Evolutionary conservation across 2,888 invertebrate species (phyloP).

Genomic region (Xanthia togata): DNA sequence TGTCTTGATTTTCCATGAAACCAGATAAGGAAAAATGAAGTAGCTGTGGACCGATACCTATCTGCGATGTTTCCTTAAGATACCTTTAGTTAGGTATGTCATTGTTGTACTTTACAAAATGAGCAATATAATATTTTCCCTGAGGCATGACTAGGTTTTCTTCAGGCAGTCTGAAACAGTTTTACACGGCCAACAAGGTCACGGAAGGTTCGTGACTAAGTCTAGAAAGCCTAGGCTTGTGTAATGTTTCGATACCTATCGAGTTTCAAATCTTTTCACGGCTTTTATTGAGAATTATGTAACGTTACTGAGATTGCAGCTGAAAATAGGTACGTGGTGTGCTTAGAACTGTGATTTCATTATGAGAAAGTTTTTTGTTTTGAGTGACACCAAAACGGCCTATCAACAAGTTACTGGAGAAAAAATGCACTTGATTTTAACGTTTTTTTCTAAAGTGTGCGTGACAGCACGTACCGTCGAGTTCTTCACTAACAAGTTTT

Average conservation of each 20-base stretch:
- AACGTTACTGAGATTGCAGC: slow-evolving; percentile 62
- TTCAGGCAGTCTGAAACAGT: slow-evolving; percentile 67
- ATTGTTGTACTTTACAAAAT: slow-evolving; percentile 29
- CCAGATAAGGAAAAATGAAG: slow-evolving; percentile 53
- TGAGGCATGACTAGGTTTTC: slow-evolving; percentile 49
- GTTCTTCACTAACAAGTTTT: slow-evolving; percentile 47
- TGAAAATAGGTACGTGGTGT: slow-evolving; percentile 40
- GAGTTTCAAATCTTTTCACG: slow-evolving; percentile 73
- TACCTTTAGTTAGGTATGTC: slow-evolving; percentile 20
- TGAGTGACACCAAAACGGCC: neutral
- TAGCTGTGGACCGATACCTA: slow-evolving; percentile 19
- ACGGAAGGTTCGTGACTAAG: slow-evolving; percentile 74
- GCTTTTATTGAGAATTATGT: slow-evolving; percentile 66
- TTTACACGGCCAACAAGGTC: slow-evolving; percentile 74
- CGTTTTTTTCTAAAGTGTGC: slow-evolving; percentile 28
- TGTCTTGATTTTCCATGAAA: slow-evolving; percentile 55
- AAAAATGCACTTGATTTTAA: slow-evolving; percentile 11
- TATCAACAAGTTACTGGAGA: neutral
- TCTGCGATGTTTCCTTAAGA: slow-evolving; percentile 36
- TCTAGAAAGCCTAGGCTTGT: slow-evolving; percentile 78
- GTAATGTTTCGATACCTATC: slow-evolving; percentile 72
- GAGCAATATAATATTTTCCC: slow-evolving; percentile 25
- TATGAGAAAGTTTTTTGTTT: slow-evolving; percentile 10
- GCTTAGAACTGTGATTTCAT: slow-evolving; percentile 12
- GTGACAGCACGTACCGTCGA: slow-evolving; percentile 31